Conservation (phyloP, 2,113 vertebrate species). For the Bubalus kerabau region DNA sequence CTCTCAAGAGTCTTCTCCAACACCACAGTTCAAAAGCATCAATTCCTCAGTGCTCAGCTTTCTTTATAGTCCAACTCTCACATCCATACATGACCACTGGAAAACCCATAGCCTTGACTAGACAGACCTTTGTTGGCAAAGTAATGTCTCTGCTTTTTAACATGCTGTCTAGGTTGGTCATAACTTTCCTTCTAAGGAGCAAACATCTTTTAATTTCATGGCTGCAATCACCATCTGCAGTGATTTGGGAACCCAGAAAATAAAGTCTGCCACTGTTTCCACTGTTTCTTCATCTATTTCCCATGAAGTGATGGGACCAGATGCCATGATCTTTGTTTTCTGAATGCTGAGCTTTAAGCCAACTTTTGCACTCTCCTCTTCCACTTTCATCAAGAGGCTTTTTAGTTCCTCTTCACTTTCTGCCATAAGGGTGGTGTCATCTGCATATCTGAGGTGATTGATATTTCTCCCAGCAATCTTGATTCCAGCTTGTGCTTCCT, state of each 20-base stretch:
- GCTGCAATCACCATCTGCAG: not conserved
- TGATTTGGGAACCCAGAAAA: not conserved
- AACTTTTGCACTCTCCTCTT: not conserved
- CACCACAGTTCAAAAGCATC: not conserved
- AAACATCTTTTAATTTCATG: too few species aligned
- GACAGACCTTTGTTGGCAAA: too few species aligned
- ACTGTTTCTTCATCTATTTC: fast-evolving
- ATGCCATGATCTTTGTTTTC: not conserved
- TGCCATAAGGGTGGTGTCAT: not conserved
- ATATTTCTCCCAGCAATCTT: not conserved
- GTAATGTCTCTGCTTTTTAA: too few species aligned
- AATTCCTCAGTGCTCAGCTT: fast-evolving
- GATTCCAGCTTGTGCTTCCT: not conserved
- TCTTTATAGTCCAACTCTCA: too few species aligned
- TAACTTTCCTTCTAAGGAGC: too few species aligned
- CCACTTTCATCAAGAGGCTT: not conserved
- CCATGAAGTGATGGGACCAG: not conserved
- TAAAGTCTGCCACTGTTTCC: not conserved
- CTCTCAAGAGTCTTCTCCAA: not conserved
- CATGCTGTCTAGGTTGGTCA: too few species aligned
- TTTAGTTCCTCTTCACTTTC: not conserved
- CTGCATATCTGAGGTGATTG: not conserved
- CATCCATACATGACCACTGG: too few species aligned
- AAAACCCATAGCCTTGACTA: too few species aligned
- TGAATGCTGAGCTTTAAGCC: not conserved